A percentile compares a stretch with the other conserved stretches of the same genome.
phyloP scores from a whole-genome alignment of 2,797 vertebrate genomes.

The Sciurus carolinensis region DNA sequence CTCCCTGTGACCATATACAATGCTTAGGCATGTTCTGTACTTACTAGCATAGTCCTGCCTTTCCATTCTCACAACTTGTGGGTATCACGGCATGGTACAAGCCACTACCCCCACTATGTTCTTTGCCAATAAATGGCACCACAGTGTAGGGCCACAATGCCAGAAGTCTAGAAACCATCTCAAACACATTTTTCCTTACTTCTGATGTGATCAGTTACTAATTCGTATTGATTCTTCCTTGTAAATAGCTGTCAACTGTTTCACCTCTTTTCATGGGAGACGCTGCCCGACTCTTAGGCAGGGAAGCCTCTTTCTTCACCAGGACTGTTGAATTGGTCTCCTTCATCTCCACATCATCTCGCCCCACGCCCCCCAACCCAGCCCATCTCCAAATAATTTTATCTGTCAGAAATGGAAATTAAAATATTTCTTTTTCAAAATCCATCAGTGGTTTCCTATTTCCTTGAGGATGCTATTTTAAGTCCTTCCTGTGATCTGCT shows the following conservation, averaged over 20 bases:
- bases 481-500: no score
- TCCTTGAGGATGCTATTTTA: neutral
- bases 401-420: neutral
- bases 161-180: neutral
- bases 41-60: neutral
- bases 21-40: neutral
- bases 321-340: rapidly evolving
- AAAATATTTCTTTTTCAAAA: neutral
- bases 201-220: neutral
- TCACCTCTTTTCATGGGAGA: neutral
- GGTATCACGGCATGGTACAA: no score
- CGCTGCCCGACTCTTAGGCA: no score
- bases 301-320: neutral
- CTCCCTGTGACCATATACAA: rapidly evolving
- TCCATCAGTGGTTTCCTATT: neutral
- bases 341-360: neutral
- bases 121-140: neutral
- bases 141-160: neutral
- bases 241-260: neutral
- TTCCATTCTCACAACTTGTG: neutral
- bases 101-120: neutral
- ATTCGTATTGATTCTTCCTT: neutral
- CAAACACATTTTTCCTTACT: neutral
- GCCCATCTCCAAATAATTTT: neutral
- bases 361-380: rapidly evolving